These are phyloP conservation scores for Torymus tubicola DNA, from an alignment of 2,888 invertebrate genomes.

Conservation along the genomic window DNA sequence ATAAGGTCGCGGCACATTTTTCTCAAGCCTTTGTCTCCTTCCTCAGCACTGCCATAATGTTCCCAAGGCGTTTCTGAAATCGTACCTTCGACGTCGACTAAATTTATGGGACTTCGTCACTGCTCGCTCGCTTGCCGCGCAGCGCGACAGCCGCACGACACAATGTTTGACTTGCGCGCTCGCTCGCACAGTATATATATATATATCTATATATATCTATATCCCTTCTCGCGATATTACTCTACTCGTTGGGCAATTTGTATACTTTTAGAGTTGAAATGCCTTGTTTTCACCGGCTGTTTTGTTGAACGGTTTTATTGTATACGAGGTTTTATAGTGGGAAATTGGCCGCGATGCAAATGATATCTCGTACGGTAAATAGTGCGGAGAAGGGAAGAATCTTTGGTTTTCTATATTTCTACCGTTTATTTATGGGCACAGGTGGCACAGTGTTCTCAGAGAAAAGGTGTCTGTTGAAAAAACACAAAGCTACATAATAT, in stretches of 20 bases:
- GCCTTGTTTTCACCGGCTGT: too few relatives aligned
- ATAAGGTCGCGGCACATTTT: conserved; percentile 3
- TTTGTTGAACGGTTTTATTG: background rate
- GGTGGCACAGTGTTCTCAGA: too few relatives aligned
- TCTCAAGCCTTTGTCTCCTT: conserved; percentile 20
- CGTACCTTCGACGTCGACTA: conserved; percentile 36
- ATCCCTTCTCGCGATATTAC: conserved; percentile 14
- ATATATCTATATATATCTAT: too few relatives aligned
- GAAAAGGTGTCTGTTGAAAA: background rate
- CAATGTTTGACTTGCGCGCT: conserved; percentile 40
- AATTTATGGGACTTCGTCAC: conserved; percentile 54
- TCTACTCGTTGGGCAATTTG: conserved; percentile 44
- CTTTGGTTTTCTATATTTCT: too few relatives aligned
- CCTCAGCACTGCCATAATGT: background rate
- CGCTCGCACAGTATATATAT: background rate
- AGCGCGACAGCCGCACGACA: conserved; percentile 27
- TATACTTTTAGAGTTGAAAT: background rate
- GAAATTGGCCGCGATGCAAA: background rate
- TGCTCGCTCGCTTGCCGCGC: too few relatives aligned
- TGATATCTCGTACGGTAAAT: too few relatives aligned
- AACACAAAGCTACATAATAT: conserved; percentile 21
- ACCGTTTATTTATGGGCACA: too few relatives aligned
- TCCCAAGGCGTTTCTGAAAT: conserved; percentile 49
- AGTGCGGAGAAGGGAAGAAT: too few relatives aligned
- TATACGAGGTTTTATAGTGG: background rate